phyloP scores from a whole-genome alignment of 2,113 vertebrate genomes.

The Ia io region DNA sequence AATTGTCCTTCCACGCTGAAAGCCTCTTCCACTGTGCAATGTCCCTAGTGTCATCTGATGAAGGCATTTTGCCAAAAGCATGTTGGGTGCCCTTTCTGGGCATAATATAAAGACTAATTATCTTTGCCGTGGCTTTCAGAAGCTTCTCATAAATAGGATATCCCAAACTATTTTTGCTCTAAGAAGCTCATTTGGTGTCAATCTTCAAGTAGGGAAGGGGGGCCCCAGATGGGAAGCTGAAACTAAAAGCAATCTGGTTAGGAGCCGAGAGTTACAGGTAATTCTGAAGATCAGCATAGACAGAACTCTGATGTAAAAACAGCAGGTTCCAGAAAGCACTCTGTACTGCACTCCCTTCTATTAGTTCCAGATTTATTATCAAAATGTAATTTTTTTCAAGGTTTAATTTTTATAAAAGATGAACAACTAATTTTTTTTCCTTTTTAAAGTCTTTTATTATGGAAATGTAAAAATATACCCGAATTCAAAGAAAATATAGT shows the following conservation, averaged over 20 bases:
- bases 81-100: background rate
- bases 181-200: background rate
- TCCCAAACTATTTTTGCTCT: background rate
- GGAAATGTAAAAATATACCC: background rate
- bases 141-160: background rate
- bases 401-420: background rate
- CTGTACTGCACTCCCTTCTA: background rate
- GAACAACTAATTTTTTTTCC: background rate
- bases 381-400: background rate
- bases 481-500: background rate
- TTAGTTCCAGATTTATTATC: background rate
- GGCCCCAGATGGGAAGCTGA: background rate
- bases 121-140: background rate
- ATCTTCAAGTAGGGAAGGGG: background rate
- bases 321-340: background rate
- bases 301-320: background rate
- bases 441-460: background rate
- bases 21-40: background rate
- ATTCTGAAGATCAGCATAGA: background rate
- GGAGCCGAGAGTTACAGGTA: background rate
- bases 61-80: constrained; percentile 15
- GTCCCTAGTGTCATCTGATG: background rate
- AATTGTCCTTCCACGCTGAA: background rate
- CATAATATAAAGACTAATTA: background rate
- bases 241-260: background rate